Percentiles rank a stretch among this genome's conserved stretches.
Evolutionary conservation across 2,888 invertebrate species (phyloP).

Genomic region (Drosophila buzzatii): DNA sequence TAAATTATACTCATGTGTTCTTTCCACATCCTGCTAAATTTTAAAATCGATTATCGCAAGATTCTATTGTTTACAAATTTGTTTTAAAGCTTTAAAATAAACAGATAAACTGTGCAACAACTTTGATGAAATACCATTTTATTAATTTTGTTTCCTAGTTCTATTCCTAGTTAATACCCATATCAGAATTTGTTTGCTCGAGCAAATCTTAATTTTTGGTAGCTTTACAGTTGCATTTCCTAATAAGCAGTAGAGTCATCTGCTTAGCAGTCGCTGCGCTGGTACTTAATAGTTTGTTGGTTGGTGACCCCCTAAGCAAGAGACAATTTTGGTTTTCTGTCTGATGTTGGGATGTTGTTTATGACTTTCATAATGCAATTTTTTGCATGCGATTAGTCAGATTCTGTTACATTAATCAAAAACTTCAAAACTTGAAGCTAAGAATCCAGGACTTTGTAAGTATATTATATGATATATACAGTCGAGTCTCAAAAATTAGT

Average conservation of each 20-base stretch:
- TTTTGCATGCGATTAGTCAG: no score
- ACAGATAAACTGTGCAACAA: slow-evolving; percentile 35
- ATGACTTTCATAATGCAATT: no score
- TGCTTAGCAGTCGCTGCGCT: neutral
- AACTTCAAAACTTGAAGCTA: no score
- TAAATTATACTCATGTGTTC: slow-evolving; percentile 28
- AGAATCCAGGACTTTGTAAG: no score
- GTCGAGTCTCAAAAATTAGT: no score
- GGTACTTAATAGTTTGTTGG: neutral
- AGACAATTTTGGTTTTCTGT: no score
- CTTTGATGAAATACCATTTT: neutral
- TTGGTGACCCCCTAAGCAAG: no score
- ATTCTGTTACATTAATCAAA: no score
- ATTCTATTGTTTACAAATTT: slow-evolving; percentile 31
- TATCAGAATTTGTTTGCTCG: neutral
- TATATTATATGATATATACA: no score
- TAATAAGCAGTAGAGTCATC: neutral
- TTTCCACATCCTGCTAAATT: slow-evolving; percentile 23
- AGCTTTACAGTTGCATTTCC: neutral
- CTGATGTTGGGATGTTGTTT: no score
- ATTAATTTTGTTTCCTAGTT: no score
- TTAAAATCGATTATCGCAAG: slow-evolving; percentile 14
- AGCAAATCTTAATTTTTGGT: neutral
- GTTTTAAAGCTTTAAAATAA: slow-evolving; percentile 37
- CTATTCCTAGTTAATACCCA: no score